phyloP scores from a whole-genome alignment of 1,140 invertebrate genomes.

The Achatina immaculata region DNA sequence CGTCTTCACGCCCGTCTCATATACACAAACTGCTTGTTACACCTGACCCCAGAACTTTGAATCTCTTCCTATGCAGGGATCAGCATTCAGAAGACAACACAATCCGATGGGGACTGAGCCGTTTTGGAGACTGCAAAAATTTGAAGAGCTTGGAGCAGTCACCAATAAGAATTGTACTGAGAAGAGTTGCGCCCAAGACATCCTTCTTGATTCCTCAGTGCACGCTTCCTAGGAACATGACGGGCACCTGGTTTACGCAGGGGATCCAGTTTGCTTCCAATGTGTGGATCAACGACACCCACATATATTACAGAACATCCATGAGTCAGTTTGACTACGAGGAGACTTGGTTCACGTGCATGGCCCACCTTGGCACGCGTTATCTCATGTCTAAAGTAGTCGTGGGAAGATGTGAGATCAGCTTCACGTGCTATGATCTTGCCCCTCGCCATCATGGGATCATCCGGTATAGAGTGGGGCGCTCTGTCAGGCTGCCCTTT shows the following conservation, averaged over 20 bases:
- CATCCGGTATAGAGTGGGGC: conserved; percentile 89
- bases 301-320: conserved; percentile 28
- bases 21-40: too few species aligned
- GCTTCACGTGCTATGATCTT: conserved; percentile 97
- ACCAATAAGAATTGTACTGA: conserved; percentile 18
- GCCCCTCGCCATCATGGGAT: conserved; percentile 95
- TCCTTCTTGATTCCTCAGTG: conserved; percentile 24
- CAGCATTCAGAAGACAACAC: conserved; percentile 36
- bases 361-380: conserved; percentile 24
- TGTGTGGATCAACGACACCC: conserved; percentile 35
- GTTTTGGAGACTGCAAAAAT: conserved; percentile 33
- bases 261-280: conserved; percentile 34
- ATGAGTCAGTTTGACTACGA: conserved; percentile 34
- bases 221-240: conserved; percentile 29
- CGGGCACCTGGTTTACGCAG: conserved; percentile 34
- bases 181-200: conserved; percentile 21
- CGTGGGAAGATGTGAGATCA: conserved; percentile 81
- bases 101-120: conserved; percentile 31
- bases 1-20: too few species aligned
- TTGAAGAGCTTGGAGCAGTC: conserved; percentile 24
- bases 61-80: conserved; percentile 3
- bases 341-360: conserved; percentile 37
- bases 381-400: conserved; percentile 37
- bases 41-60: too few species aligned
- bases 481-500: background rate